Base-by-base conservation (phyloP, 2,113 vertebrate species). In the Oncorhynchus gorbuscha region DNA sequence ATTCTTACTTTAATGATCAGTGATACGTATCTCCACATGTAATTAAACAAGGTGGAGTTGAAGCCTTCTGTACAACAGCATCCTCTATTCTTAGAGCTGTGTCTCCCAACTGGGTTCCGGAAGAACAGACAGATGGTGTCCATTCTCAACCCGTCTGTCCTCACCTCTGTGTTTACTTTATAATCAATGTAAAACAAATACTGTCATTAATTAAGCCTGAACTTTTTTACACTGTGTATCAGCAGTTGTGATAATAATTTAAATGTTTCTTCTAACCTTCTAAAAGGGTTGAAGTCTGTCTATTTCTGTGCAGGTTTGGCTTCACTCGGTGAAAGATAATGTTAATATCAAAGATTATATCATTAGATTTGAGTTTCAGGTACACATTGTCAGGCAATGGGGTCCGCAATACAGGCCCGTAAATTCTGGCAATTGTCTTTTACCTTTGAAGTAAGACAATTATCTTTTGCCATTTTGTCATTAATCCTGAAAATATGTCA, bases 231-330 rank as follows among this genome's bases (percentile, higher is more conserved):
- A 58, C 55, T 58, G 55, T 58, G 18, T 20, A 5, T 18, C 51
- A 4, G 51, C 5, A 55, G 51, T 55, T 18, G 51, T 55, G 13
- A 18, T 55, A 18, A 16, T 18, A 55, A 55, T 55, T 32, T 0
- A 11, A 55, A 55, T 2, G 0, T 18, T 35, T 35, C 35, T 35
- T 55, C 11, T 61, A 61, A 61, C 16, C 7, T 55, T 4, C 11
- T 55, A 61, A 14, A 61, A 61, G 58, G 13, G 58, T 20, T 61
- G 4, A 18, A 13, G 13, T 61, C 58, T 12, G 39, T 55, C n/a
- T 30, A 78, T 64, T 59, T 75, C 59, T 68, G 32, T 61, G 30
- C 67, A 28, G n/a, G 35, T 76, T 77, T 78, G 75, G 48, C 71
- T 71, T 85, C 32, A 59, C 49, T 76, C 30, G 67, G 45, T 61